These are phyloP conservation scores for Mohoua ochrocephala DNA, from an alignment of 2,113 vertebrate species.

Conservation along the genomic window DNA sequence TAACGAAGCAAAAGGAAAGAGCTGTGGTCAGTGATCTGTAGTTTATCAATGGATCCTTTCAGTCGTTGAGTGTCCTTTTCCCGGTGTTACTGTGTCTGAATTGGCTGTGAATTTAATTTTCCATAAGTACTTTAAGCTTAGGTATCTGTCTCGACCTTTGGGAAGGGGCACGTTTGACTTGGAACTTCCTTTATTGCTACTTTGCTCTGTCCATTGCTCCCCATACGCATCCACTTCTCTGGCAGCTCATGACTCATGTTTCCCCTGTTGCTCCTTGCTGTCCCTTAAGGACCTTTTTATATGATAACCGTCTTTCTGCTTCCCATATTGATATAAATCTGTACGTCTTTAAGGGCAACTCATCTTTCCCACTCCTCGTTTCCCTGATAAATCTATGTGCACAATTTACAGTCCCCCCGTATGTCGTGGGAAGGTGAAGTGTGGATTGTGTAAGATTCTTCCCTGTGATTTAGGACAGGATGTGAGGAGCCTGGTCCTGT, in stretches of 20 bases:
- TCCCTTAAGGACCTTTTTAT: conserved; percentile 15
- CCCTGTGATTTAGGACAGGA: conserved; percentile 23
- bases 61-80: background rate
- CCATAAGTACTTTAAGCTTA: background rate
- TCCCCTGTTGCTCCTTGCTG: background rate
- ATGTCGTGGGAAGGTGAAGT: conserved; percentile 10
- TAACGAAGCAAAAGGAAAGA: background rate
- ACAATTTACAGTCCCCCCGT: background rate
- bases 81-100: background rate
- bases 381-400: conserved; percentile 1
- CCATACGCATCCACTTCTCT: conserved; percentile 19
- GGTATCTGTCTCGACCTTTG: background rate
- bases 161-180: conserved; percentile 7
- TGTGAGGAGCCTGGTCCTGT: background rate
- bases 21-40: background rate
- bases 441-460: background rate
- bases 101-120: background rate
- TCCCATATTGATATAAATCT: conserved; percentile 39
- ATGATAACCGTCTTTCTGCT: conserved; percentile 26
- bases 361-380: background rate
- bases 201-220: conserved; percentile 56
- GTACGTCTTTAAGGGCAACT: conserved; percentile 23
- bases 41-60: background rate
- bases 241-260: conserved; percentile 56
- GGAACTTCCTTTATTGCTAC: conserved; percentile 56